Evolutionary conservation across 2,113 vertebrate genomes (phyloP).

Genomic region (Pyxicephalus adspersus): DNA sequence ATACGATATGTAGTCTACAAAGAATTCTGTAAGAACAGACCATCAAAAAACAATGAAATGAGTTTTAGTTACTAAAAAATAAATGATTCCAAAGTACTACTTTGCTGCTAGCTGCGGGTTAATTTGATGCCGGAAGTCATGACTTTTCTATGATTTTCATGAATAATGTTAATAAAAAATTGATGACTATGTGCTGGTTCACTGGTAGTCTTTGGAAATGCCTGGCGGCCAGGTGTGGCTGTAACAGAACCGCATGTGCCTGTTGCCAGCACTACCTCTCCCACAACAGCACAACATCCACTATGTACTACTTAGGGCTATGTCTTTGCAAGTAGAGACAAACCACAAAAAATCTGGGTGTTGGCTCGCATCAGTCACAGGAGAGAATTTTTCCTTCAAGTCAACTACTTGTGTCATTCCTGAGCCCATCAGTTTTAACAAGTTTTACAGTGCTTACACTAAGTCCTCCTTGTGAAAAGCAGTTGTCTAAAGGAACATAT

Average conservation of each 20-base stretch:
- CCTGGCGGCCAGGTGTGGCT: slow-evolving; percentile 38
- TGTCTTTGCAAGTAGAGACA: slow-evolving; percentile 69
- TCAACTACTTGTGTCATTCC: slow-evolving; percentile 32
- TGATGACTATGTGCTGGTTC: background rate
- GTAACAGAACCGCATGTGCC: slow-evolving; percentile 33
- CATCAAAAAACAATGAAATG: background rate
- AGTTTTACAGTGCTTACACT: slow-evolving; percentile 4
- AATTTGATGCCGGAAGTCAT: background rate
- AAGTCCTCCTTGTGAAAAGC: background rate
- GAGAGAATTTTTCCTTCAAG: slow-evolving; percentile 60
- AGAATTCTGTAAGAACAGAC: too few relatives aligned
- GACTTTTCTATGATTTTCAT: background rate
- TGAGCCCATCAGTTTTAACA: slow-evolving; percentile 17
- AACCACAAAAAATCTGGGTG: slow-evolving; percentile 64
- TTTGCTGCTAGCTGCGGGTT: background rate
- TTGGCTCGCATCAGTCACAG: slow-evolving; percentile 58
- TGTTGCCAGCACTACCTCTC: slow-evolving; percentile 55
- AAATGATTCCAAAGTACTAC: background rate
- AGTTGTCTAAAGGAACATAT: background rate
- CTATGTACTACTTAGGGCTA: slow-evolving; percentile 66
- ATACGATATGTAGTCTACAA: too few relatives aligned
- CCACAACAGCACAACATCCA: slow-evolving; percentile 57
- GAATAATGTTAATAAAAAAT: background rate
- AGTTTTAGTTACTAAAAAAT: background rate
- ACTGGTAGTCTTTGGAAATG: slow-evolving; percentile 18